A percentile compares a stretch with the other conserved stretches of the same genome.
phyloP scores from a whole-genome alignment of 2,888 invertebrate species.

The Brachyptera risi region DNA sequence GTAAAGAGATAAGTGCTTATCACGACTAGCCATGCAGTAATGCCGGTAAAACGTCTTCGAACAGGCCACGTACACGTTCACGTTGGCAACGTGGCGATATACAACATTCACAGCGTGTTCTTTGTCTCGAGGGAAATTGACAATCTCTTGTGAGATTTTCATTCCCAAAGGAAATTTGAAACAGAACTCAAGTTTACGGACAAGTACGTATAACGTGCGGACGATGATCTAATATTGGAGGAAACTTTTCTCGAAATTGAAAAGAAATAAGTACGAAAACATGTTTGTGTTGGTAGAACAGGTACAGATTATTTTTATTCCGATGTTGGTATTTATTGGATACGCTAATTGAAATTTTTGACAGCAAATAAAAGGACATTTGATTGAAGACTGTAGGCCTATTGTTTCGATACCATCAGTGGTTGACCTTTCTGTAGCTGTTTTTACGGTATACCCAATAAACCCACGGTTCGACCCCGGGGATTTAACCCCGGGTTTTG shows the following conservation, averaged over 20 bases:
- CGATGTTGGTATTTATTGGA: too few relatives aligned
- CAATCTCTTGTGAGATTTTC: not conserved
- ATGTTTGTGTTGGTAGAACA: not conserved
- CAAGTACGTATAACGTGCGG: not conserved
- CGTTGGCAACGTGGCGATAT: not conserved
- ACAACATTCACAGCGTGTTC: not conserved
- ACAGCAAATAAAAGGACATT: too few relatives aligned
- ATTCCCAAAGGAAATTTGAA: slow-evolving; percentile 6
- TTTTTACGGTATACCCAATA: too few relatives aligned
- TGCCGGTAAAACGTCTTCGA: not conserved
- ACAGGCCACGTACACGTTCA: too few relatives aligned
- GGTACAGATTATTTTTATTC: too few relatives aligned
- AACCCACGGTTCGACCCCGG: too few relatives aligned
- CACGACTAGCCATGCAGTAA: not conserved
- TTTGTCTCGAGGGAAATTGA: slow-evolving; percentile 8
- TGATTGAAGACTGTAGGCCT: too few relatives aligned
- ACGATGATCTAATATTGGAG: not conserved
- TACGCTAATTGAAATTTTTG: too few relatives aligned
- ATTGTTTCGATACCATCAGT: too few relatives aligned
- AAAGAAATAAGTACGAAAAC: not conserved
- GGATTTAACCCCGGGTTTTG: too few relatives aligned
- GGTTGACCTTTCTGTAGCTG: too few relatives aligned
- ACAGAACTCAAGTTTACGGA: not conserved
- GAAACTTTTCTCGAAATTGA: not conserved
- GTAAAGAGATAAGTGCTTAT: not conserved